Conservation (phyloP, 2,113 vertebrate species). For the Hassar affinis region DNA sequence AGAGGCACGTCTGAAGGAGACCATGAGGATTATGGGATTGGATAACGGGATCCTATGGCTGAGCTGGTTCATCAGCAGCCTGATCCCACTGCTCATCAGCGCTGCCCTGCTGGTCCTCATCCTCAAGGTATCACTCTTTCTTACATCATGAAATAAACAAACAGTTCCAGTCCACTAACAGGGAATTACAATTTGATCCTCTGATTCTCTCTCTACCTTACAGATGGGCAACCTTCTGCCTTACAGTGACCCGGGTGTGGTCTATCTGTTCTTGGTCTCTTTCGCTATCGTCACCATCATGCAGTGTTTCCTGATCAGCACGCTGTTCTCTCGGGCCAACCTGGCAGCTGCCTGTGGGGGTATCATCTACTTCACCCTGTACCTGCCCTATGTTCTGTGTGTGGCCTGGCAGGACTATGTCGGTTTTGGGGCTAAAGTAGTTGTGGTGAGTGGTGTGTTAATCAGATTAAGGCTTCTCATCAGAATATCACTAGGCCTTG, state of each 20-base stretch:
- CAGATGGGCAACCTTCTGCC: conserved; percentile 94
- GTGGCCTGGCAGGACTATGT: conserved; percentile 95
- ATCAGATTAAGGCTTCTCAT: not conserved
- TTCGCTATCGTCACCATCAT: conserved; percentile 91
- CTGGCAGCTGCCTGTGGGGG: conserved; percentile 93
- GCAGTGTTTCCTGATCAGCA: conserved; percentile 97
- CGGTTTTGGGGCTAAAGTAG: conserved; percentile 83
- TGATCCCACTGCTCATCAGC: conserved; percentile 91
- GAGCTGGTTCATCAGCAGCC: conserved; percentile 97
- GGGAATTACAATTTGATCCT: not conserved
- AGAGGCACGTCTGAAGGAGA: conserved; percentile 93
- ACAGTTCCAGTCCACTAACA: not conserved
- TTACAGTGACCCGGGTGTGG: conserved; percentile 89
- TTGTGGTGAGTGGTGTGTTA: conserved; percentile 77
- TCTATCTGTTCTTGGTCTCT: conserved; percentile 88
- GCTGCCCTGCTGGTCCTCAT: conserved; percentile 85
- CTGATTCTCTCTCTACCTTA: not conserved
- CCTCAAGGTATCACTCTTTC: conserved; percentile 79
- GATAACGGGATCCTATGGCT: conserved; percentile 92
- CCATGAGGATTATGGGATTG: conserved; percentile 97
- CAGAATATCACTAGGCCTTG: too few species aligned
- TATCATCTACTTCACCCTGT: conserved; percentile 94
- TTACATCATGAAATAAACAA: not conserved
- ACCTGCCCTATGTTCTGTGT: conserved; percentile 91
- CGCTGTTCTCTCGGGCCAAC: conserved; percentile 92